These are phyloP conservation scores for Buathra laborator DNA, from an alignment of 2,888 invertebrate species.

Conservation along the genomic window DNA sequence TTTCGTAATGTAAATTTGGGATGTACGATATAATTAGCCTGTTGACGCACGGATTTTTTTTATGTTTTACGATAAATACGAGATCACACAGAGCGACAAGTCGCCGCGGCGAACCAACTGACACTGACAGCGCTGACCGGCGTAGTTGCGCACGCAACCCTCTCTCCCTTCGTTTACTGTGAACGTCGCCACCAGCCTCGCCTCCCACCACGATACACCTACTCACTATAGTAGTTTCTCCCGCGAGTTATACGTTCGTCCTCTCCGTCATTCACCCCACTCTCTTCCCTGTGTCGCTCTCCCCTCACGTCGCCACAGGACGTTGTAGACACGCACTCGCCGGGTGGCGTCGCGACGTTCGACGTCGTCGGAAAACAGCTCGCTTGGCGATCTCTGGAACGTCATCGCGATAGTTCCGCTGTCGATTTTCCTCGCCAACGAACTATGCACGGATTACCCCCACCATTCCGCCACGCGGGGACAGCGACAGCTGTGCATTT, in stretches of 20 bases:
- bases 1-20: background rate
- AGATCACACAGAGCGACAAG: constrained; percentile 71
- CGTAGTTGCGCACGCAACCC: constrained; percentile 85
- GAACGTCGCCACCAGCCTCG: constrained; percentile 67
- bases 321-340: background rate
- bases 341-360: constrained; percentile 37
- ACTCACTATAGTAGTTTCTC: constrained; percentile 42
- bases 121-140: constrained; percentile 78
- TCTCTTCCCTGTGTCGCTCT: background rate
- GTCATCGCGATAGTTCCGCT: constrained; percentile 14
- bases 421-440: constrained; percentile 10
- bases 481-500: background rate
- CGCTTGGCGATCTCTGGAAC: constrained; percentile 1
- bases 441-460: background rate
- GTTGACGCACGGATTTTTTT: constrained; percentile 66
- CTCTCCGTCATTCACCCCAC: constrained; percentile 33
- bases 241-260: constrained; percentile 5
- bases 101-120: constrained; percentile 81
- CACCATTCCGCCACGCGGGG: background rate
- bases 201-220: constrained; percentile 72
- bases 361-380: constrained; percentile 29
- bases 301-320: background rate
- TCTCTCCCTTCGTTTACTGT: constrained; percentile 46
- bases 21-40: constrained; percentile 31
- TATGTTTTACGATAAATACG: constrained; percentile 52